Evolutionary conservation across 2,113 vertebrate genomes (phyloP).

Genomic region (Lipophrys pholis): DNA sequence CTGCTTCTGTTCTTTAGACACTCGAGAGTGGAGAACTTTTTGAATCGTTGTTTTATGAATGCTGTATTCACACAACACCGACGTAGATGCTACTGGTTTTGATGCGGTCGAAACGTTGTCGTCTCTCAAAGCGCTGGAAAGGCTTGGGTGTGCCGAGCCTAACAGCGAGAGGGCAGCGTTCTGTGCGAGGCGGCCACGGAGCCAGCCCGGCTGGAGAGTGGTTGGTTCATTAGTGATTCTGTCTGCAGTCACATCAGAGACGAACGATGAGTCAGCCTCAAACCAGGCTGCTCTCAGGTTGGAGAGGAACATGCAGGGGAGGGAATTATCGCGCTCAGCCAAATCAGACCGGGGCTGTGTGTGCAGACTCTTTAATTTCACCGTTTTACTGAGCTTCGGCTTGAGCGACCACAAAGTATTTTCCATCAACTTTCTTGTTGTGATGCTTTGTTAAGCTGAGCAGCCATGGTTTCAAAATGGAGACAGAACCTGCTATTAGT

Average conservation of each 20-base stretch:
- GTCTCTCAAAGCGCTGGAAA: slow-evolving; percentile 13
- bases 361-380: slow-evolving; percentile 10
- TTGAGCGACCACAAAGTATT: slow-evolving; percentile 19
- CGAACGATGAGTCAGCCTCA: slow-evolving; percentile 57
- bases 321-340: slow-evolving; percentile 16
- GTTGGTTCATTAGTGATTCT: slow-evolving; percentile 50
- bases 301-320: slow-evolving; percentile 34
- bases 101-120: background rate
- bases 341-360: too few species aligned
- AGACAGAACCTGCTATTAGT: background rate
- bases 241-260: slow-evolving; percentile 61
- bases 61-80: too few species aligned
- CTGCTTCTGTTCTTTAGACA: too few species aligned
- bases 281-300: slow-evolving; percentile 9
- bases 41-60: too few species aligned
- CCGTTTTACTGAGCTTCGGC: slow-evolving; percentile 15
- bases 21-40: too few species aligned
- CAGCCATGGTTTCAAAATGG: background rate
- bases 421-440: background rate
- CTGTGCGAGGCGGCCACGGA: too few species aligned
- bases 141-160: background rate
- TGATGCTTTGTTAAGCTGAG: background rate
- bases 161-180: background rate
- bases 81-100: too few species aligned
- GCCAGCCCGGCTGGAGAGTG: slow-evolving; percentile 11